Base-by-base conservation (phyloP, 2,113 vertebrate genomes). In the Pygoscelis antarcticus region DNA sequence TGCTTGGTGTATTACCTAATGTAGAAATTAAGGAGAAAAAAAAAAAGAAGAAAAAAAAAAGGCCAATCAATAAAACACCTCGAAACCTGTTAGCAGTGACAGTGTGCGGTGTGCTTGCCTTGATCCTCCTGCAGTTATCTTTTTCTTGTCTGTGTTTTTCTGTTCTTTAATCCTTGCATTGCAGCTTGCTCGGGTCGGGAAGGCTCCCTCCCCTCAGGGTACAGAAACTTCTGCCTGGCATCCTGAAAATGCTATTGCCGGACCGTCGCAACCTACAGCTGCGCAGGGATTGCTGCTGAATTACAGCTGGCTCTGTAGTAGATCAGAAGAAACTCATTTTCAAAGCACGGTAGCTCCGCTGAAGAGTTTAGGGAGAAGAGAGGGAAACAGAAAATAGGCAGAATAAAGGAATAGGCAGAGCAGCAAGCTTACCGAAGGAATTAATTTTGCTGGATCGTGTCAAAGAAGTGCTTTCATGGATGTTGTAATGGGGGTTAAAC, bases 371-470 rank as follows among this genome's bases (percentile, higher is more conserved):
- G 66, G 65, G 61, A 20, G 8, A 23, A 89, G 72, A 47, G 51
- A 81, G 52, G 47, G 69, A 79, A 87, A 57, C 10, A 19, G 27
- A 29, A 26, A 83, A 46, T 3, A 77, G 34, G 30, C 11, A 52
- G n/a, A 60, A n/a, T 11, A 23, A 8, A 61, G 64, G 32, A 77
- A 29, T 0, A 27, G 54, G 38, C 3, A 40, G 52, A 89, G 11
- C 61, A 8, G 12, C 11, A 22, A 7, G 12, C 10, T 89, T 27
- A 34, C 1, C 0, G 3, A 17, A 44, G 44, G 65, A 57, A 36
- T 40, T 83, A 1, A 10, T 89, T 86, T 49, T 79, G 19, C 27
- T 65, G 21, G 25, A 11, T 77, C 1, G 0, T 0, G 0, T 70
- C 25, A 74, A 14, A 82, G 38, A 78, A 69, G 40, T 8, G 54